Evolutionary conservation across 2,797 vertebrate genomes (phyloP).

Genomic region (Pangasius mekongensis): DNA sequence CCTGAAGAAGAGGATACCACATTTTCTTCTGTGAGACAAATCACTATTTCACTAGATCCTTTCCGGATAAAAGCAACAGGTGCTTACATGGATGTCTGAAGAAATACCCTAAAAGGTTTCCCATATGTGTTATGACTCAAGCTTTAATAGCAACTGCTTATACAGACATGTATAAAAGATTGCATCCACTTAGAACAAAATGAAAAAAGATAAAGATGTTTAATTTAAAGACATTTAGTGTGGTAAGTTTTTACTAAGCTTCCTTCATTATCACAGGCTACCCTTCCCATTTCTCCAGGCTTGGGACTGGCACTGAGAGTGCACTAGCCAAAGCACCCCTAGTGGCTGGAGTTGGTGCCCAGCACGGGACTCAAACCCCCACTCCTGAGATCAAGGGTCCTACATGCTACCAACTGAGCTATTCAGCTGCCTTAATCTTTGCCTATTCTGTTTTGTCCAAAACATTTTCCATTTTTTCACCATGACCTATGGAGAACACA

Average conservation of each 20-base stretch:
- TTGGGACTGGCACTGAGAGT: too few species aligned
- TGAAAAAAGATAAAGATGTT: neutral
- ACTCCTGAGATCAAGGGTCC: too few species aligned
- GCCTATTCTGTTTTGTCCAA: neutral
- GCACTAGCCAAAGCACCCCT: too few species aligned
- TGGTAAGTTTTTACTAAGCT: neutral
- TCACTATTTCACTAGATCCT: neutral
- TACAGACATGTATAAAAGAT: neutral
- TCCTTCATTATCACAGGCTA: neutral
- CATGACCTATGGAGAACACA: neutral
- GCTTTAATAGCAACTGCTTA: slow-evolving; percentile 37
- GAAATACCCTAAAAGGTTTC: slow-evolving; percentile 44
- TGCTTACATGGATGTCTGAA: slow-evolving; percentile 32
- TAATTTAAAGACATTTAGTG: neutral
- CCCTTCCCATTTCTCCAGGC: too few species aligned
- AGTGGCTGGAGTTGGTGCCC: too few species aligned
- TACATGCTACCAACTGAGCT: too few species aligned
- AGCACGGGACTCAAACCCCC: too few species aligned
- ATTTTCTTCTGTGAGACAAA: neutral
- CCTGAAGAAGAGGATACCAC: neutral
- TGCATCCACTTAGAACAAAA: neutral
- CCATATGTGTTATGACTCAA: slow-evolving; percentile 36
- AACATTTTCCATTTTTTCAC: neutral
- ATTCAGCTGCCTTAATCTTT: too few species aligned
- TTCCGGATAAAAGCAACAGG: slow-evolving; percentile 22